Conservation (phyloP, 2,888 invertebrate species). For the Hydriomena furcata region DNA sequence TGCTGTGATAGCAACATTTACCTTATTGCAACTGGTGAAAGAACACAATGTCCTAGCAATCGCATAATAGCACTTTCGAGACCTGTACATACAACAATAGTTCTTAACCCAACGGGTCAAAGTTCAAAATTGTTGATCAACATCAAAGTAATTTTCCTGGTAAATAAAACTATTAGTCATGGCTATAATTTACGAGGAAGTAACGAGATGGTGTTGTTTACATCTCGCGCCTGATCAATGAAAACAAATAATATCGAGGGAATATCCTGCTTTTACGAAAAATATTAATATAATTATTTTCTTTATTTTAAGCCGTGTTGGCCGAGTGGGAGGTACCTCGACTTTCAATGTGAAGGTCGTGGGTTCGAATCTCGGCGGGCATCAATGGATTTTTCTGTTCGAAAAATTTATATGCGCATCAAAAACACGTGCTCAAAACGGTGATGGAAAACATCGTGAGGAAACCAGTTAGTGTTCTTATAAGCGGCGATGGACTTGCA, state of each 20-base stretch:
- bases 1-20: neutral
- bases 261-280: neutral
- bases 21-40: neutral
- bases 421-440: no score
- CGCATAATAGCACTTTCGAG: neutral
- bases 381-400: no score
- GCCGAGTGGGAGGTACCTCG: no score
- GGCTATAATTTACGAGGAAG: constrained; percentile 30
- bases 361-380: no score
- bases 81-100: neutral
- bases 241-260: neutral
- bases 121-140: constrained; percentile 6
- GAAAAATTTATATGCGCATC: no score
- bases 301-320: no score
- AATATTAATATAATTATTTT: no score
- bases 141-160: constrained; percentile 12
- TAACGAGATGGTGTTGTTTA: constrained; percentile 18
- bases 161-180: constrained; percentile 39
- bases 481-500: no score
- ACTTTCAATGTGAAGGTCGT: no score
- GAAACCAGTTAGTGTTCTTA: no score
- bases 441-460: no score
- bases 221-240: constrained; percentile 13
- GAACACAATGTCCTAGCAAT: neutral
- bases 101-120: neutral